Evolutionary conservation across 2,797 vertebrate genomes (phyloP).

Genomic region (Muraenolepis orangiensis): DNA sequence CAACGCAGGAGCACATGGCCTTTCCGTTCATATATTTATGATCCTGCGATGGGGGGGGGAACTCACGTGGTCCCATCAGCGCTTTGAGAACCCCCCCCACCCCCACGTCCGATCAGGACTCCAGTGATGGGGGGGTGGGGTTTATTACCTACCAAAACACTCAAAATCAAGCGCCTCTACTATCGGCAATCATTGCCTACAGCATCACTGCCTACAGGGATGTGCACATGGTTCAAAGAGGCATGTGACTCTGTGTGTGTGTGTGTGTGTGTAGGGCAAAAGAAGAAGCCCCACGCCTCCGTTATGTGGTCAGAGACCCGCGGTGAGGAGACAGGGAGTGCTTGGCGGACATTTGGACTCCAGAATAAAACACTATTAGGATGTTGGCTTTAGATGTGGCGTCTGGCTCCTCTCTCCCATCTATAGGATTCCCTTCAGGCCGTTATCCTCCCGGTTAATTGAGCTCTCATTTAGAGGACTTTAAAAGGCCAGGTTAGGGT

Average conservation of each 20-base stretch:
- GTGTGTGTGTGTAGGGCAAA: background rate
- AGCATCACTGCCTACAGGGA: too few relatives aligned
- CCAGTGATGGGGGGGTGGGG: too few relatives aligned
- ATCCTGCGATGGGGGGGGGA: too few relatives aligned
- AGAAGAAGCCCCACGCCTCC: background rate
- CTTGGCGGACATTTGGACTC: background rate
- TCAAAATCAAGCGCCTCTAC: too few relatives aligned
- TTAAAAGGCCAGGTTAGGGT: slow-evolving; percentile 11
- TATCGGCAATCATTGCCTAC: too few relatives aligned
- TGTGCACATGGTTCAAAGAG: background rate
- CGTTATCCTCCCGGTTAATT: slow-evolving; percentile 41
- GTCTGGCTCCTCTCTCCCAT: slow-evolving; percentile 26
- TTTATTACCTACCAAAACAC: too few relatives aligned
- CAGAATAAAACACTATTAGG: slow-evolving; percentile 26
- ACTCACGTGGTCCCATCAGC: too few relatives aligned
- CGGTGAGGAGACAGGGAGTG: background rate
- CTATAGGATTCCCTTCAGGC: slow-evolving; percentile 38
- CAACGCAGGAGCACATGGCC: too few relatives aligned
- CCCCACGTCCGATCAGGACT: too few relatives aligned
- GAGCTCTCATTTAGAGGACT: slow-evolving; percentile 52
- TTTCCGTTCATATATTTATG: too few relatives aligned
- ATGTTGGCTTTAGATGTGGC: slow-evolving; percentile 40
- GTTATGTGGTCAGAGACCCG: background rate
- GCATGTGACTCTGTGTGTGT: too few relatives aligned
- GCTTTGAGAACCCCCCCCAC: too few relatives aligned